phyloP scores from a whole-genome alignment of 2,113 vertebrate genomes.

The Papio anubis region DNA sequence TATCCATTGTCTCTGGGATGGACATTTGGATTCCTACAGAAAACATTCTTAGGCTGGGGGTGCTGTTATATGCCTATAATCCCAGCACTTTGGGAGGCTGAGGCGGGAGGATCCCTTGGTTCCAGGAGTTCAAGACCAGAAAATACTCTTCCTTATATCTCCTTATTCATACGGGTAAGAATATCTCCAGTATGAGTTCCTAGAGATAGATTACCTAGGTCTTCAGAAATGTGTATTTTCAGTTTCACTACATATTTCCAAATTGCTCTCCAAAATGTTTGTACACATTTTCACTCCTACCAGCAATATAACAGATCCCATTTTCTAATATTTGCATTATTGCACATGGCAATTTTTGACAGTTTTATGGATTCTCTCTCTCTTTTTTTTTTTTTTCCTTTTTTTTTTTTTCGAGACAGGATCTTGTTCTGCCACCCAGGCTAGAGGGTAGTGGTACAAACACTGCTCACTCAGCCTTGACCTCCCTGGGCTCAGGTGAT shows the following conservation, averaged over 20 bases:
- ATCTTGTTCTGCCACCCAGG: too few relatives aligned
- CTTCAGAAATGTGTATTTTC: not conserved
- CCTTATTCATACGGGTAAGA: not conserved
- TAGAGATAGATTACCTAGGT: not conserved
- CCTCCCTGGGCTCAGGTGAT: too few relatives aligned
- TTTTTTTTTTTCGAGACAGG: too few relatives aligned
- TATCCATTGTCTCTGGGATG: not conserved
- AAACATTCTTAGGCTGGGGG: not conserved
- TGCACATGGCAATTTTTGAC: not conserved
- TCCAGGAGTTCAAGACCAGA: not conserved
- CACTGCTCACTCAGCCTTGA: too few relatives aligned
- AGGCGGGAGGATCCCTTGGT: too few relatives aligned
- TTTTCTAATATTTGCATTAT: not conserved
- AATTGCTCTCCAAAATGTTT: conserved; percentile 2
- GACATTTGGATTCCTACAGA: not conserved
- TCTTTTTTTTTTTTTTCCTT: too few relatives aligned
- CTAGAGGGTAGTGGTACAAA: too few relatives aligned
- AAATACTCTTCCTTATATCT: not conserved
- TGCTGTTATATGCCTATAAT: too few relatives aligned
- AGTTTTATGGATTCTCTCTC: not conserved
- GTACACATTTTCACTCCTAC: not conserved
- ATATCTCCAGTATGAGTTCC: not conserved
- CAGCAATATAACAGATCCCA: not conserved
- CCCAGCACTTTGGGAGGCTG: too few relatives aligned
- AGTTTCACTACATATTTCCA: not conserved